Base-by-base conservation (phyloP, 1,140 invertebrate genomes). In the Hirudo medicinalis region DNA sequence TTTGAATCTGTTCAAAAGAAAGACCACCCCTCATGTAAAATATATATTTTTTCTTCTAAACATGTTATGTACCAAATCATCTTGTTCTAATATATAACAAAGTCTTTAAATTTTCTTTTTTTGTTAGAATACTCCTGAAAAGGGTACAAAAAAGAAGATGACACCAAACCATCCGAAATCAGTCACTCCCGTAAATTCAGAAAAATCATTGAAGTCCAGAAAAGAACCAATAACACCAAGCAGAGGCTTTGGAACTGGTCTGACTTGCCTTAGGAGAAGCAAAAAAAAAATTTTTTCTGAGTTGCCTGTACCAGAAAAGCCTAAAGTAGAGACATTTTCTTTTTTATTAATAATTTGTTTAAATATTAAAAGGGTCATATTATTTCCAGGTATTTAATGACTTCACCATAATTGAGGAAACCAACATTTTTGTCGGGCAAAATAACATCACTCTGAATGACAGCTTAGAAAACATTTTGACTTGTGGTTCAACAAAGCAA, bases 371-470 rank as follows among this genome's bases (percentile, higher is more conserved):
- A 11, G 0, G 43, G 43, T 49, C 5, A 1, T 20, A n/a, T 25
- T 63, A n/a, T 63, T 63, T 32, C 19, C 13, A 63, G 57, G 57
- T 63, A 32, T 63, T 63, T 63, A 32, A 22, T 63, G 57, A 63
- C 57, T 63, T 63, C 22, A 63, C 57, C 29, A 63, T 63, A 4
- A 32, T 63, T 25, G 57, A 63, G 57, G 57, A 63, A 20, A 22
- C 3, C 57, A 22, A 63, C 20, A 63, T 63, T 25, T 63, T 63
- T 63, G 57, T 15, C 17, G 57, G 57, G 8, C 22, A 63, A 9
- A 63, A 63, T 32, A 63, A n/a, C 57, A 63, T 63, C 57, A 63
- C 57, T 22, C 57, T 63, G 57, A 63, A 63, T 22, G 57, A 63
- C 6, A 63, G 22, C 29, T 13, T 63, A 15, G 57, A 63, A 25